Evolutionary conservation across 1,140 invertebrate species (phyloP).

Genomic region (Cotesia typhae): DNA sequence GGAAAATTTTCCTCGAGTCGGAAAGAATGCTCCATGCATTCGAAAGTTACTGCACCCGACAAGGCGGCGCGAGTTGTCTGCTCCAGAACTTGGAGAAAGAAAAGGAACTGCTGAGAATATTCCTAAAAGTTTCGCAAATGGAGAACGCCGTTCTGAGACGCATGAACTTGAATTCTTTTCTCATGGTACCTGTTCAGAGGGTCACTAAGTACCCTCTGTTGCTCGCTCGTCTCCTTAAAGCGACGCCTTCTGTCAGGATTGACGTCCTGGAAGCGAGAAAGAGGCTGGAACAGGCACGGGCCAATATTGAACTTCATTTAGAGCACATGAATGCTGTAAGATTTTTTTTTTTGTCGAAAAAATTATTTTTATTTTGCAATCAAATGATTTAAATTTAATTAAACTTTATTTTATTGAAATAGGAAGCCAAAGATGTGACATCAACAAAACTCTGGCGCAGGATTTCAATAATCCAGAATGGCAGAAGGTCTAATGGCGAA

Average conservation of each 20-base stretch:
- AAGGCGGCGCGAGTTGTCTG: slow-evolving; percentile 88
- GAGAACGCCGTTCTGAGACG: slow-evolving; percentile 90
- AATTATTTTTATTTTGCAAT: slow-evolving; percentile 13
- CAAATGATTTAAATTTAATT: background rate
- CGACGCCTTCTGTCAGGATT: slow-evolving; percentile 74
- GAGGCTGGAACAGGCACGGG: slow-evolving; percentile 83
- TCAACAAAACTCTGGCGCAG: slow-evolving; percentile 87
- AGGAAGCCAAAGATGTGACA: slow-evolving; percentile 88
- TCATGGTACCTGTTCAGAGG: slow-evolving; percentile 93
- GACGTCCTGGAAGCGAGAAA: slow-evolving; percentile 79
- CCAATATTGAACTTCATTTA: slow-evolving; percentile 91
- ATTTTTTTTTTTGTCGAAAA: slow-evolving; percentile 28
- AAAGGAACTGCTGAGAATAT: slow-evolving; percentile 92
- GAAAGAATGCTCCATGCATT: slow-evolving; percentile 93
- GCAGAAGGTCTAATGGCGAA: slow-evolving; percentile 76
- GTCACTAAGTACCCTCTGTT: slow-evolving; percentile 94
- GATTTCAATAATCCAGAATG: slow-evolving; percentile 81
- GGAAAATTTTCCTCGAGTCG: slow-evolving; percentile 90
- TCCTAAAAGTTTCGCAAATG: slow-evolving; percentile 94
- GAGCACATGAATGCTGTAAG: slow-evolving; percentile 91
- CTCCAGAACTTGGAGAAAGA: slow-evolving; percentile 93
- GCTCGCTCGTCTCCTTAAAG: slow-evolving; percentile 87
- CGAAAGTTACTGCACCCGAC: slow-evolving; percentile 91
- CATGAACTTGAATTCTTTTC: slow-evolving; percentile 96
- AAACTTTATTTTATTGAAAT: slow-evolving; percentile 29